Conservation (phyloP, 2,113 vertebrate genomes). For the Ictidomys tridecemlineatus region DNA sequence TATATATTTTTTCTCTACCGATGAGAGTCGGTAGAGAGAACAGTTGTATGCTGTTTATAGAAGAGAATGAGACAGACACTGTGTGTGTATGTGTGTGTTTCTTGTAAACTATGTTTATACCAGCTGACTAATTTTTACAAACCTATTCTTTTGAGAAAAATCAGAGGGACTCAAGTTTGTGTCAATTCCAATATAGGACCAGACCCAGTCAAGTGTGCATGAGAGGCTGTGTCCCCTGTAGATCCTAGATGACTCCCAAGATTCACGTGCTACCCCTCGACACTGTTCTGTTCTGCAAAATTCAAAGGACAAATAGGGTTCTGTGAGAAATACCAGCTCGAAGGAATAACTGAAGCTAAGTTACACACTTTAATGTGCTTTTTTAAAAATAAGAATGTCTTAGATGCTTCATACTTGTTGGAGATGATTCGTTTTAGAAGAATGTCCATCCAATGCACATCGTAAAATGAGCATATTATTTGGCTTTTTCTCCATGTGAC, state of each 20-base stretch:
- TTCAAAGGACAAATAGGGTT: neutral
- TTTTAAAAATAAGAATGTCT: neutral
- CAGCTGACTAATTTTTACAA: neutral
- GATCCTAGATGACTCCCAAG: neutral
- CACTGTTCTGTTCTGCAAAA: neutral
- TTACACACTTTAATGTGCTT: neutral
- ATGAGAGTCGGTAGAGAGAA: neutral
- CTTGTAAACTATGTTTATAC: neutral
- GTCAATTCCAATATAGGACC: neutral
- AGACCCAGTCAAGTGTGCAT: fast-evolving
- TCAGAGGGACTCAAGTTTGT: neutral
- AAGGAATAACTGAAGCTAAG: neutral
- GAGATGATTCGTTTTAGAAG: neutral
- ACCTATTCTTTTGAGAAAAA: neutral
- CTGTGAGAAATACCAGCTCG: neutral
- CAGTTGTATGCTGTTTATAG: neutral
- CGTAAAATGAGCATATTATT: neutral
- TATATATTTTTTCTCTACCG: neutral
- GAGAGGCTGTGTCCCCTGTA: neutral
- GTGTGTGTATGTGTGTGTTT: too few relatives aligned
- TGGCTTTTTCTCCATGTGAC: neutral
- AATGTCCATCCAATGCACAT: neutral
- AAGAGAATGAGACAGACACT: neutral
- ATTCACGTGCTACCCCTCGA: neutral
- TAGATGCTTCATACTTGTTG: neutral